Base-by-base conservation (phyloP, 2,113 vertebrate genomes). In the Actinemys pallida region DNA sequence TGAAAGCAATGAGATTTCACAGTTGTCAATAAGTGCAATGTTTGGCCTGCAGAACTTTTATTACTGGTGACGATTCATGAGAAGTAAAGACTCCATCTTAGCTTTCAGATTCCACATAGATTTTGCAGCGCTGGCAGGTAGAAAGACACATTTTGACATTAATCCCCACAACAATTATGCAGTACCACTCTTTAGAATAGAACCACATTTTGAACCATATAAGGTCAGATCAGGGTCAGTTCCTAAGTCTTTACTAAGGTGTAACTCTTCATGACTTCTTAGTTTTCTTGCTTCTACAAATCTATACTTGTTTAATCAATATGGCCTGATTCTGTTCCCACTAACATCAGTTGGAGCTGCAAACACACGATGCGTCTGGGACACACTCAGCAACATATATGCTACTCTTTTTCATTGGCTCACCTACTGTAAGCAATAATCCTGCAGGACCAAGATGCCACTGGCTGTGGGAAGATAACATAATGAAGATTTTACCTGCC, bases 201-300 rank as follows among this genome's bases (percentile, higher is more conserved):
- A 94, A 89, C 75, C 5, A 80, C 25, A 1, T 84, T 65, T 39
- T 82, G 86, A 92, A 75, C 86, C 72, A 65, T 35, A 52, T 11
- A 84, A 62, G 72, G 90, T 90, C 87, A 87, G 94, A 53, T 84
- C 17, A 54, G 50, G 75, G 80, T 88, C 92, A 90, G 85, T 25
- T 92, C 49, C 54, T 89, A 94, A 93, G 90, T 78, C 49, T 45
- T 45, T 45, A 45, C 45, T 45, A 45, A 45, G 45, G 45, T 72
- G 81, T 92, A 93, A 87, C 83, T 93, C 85, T 87, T 50, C 81
- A 81, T 81, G 90, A 90, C 76, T 24, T 27, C 50, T 85, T 76
- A n/a, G 24, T 90, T 95, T 80, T 96, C 69, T 62, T 62, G 29
- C n/a, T 62, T 94, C 81, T 92, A 69, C 92, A 83, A 78, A 95